Evolutionary conservation across 1,140 invertebrate genomes (phyloP).

Genomic region (Uloborus diversus): DNA sequence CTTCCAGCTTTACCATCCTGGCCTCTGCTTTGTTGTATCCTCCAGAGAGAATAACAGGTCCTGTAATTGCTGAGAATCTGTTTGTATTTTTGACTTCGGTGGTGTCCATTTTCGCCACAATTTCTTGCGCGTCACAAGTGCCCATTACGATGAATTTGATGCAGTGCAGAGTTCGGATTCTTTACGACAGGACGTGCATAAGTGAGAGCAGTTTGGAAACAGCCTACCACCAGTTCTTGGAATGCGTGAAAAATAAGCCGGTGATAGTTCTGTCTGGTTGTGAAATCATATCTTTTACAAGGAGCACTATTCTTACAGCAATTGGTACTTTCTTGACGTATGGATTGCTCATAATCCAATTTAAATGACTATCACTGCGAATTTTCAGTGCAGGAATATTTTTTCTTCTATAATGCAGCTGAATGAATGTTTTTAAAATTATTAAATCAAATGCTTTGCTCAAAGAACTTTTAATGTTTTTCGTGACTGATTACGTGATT

Average conservation of each 20-base stretch:
- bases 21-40: not conserved
- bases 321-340: not conserved
- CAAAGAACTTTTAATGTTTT: too few species aligned
- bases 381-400: too few species aligned
- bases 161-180: not conserved
- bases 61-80: not conserved
- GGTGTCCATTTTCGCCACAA: not conserved
- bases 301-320: not conserved
- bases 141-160: not conserved
- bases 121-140: not conserved
- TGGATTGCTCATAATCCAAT: not conserved
- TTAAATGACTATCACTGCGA: too few species aligned
- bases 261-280: not conserved
- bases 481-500: too few species aligned
- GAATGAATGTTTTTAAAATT: too few species aligned
- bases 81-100: not conserved
- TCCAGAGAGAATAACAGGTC: not conserved
- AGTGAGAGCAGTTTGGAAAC: not conserved
- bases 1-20: not conserved
- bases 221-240: not conserved
- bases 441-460: too few species aligned
- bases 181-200: not conserved
- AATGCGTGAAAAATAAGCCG: not conserved
- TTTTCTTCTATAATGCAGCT: too few species aligned
- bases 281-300: not conserved